Base-by-base conservation (phyloP, 2,113 vertebrate species). In the Cervus canadensis region DNA sequence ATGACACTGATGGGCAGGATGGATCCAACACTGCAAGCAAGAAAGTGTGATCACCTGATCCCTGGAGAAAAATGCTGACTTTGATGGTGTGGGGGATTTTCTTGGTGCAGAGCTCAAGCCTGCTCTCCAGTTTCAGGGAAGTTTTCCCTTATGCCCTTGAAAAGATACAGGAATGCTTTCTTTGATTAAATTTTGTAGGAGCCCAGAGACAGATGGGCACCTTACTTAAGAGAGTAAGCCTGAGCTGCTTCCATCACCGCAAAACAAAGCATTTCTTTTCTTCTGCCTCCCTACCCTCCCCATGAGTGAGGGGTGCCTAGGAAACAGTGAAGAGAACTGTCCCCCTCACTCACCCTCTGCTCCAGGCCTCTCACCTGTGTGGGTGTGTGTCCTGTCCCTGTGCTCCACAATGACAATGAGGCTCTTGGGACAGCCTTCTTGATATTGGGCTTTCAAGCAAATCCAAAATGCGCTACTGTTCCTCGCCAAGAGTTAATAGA, bases 351-450 rank as follows among this genome's bases (percentile, higher is more conserved):
- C 6, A 36, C 59, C 94, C 87, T 88, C 78, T 52, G 89, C 56
- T 92, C 56, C 74, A 60, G 95, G 76, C 97, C 33, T 87, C 81
- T 94, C 87, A 36, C 62, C 57, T 93, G 40, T 95, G 91, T 95
- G 96, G 93, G 96, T 90, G 97, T 96, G 87, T 94, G 71, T 98
- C 91, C 88, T 91, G 71, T 91, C 95, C 89, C 84, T 92, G 95
- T 50, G 36, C 91, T 93, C 83, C 8, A 8, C 87, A 60, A 17
- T 96, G 97, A 97, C 97, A 97, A 79, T 92, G 94, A 91, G 89
- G 93, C 97, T 96, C 95, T 97, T 98, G 98, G 97, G 96, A 97
- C 93, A 97, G 96, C 87, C 93, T 87, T 91, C 94, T 92, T 97
- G 91, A 94, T 95, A 86, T 94, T 97, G 94, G 89, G 96, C 97